phyloP scores from a whole-genome alignment of 2,888 invertebrate genomes.

The Hypsopygia costalis region DNA sequence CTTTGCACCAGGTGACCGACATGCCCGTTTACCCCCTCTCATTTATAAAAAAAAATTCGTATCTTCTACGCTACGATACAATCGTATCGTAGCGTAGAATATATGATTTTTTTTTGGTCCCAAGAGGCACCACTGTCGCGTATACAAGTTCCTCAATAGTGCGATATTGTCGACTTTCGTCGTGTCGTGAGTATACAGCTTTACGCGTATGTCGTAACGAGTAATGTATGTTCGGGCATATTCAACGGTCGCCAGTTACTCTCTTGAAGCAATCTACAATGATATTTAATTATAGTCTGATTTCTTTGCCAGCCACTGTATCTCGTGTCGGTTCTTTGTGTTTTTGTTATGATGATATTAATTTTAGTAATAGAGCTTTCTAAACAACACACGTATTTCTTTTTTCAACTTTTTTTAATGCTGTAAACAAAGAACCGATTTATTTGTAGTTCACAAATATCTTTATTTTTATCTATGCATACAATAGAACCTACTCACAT shows the following conservation, averaged over 20 bases:
- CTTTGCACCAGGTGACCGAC: no score
- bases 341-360: background rate
- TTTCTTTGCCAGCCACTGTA: conserved; percentile 2
- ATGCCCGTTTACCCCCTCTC: no score
- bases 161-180: no score
- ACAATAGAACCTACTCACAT: no score
- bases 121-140: no score
- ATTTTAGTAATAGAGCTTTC: background rate
- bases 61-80: no score
- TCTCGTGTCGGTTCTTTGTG: background rate
- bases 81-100: no score
- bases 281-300: conserved; percentile 7
- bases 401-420: background rate
- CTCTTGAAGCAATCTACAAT: conserved; percentile 1
- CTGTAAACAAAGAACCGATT: background rate
- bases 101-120: no score
- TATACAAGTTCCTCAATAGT: no score
- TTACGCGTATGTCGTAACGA: conserved; percentile 1
- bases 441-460: no score
- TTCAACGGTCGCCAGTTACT: conserved; percentile 2
- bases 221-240: conserved; percentile 2
- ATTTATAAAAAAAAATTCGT: no score
- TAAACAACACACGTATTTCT: background rate
- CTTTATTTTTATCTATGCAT: no score
- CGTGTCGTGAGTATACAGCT: background rate